These are phyloP conservation scores for Eudyptes chrysolophus DNA, from an alignment of 2,113 vertebrate genomes.

Conservation along the genomic window DNA sequence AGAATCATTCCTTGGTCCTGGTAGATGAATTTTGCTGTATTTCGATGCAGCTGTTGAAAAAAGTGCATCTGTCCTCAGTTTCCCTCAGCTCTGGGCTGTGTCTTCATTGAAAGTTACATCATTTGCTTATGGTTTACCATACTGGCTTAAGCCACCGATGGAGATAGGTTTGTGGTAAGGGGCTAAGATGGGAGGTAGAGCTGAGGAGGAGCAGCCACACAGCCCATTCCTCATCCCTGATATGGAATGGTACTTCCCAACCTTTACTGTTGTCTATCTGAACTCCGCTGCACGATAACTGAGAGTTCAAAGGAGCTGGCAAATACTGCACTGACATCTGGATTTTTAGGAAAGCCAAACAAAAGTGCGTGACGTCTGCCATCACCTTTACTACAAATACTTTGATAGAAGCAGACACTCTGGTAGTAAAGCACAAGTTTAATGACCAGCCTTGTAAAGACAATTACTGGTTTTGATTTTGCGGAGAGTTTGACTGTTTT, in stretches of 20 bases:
- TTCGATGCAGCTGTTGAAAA: rapidly evolving
- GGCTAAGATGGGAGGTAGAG: not conserved
- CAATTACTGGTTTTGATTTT: not conserved
- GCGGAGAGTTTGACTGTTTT: not conserved
- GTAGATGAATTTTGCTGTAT: not conserved
- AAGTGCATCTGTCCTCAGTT: not conserved
- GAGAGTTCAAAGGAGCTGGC: not conserved
- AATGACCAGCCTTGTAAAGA: not conserved
- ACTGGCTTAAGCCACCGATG: not conserved
- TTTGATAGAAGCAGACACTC: not conserved
- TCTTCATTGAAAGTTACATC: not conserved
- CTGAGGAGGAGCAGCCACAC: not conserved
- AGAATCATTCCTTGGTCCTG: not conserved
- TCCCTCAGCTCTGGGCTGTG: not conserved
- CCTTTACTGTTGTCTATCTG: not conserved
- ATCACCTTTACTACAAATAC: not conserved
- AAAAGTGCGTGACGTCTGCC: not conserved
- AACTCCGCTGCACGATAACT: not conserved
- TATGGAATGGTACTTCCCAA: not conserved
- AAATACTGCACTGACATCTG: not conserved
- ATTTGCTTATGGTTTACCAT: not conserved
- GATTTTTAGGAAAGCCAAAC: not conserved
- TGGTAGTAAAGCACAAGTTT: not conserved
- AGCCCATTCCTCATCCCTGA: not conserved
- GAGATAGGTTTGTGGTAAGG: not conserved